Evolutionary conservation across 2,113 vertebrate species (phyloP).

Genomic region (Bolborhynchus lineola): DNA sequence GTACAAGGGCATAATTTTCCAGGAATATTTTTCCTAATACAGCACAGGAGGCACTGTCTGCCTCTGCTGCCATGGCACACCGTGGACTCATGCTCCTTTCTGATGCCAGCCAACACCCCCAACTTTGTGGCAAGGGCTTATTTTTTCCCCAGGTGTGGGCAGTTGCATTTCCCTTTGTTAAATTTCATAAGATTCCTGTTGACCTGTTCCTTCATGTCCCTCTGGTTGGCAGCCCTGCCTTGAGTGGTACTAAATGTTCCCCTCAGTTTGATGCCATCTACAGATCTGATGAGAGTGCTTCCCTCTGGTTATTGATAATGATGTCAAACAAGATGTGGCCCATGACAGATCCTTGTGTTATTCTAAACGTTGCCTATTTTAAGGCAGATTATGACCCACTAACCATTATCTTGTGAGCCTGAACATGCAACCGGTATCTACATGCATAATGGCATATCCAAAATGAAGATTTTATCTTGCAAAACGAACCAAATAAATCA

Average conservation of each 20-base stretch:
- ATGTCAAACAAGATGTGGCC: not conserved
- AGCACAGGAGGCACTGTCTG: not conserved
- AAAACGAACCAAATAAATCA: not conserved
- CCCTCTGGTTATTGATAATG: not conserved
- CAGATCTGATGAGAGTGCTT: not conserved
- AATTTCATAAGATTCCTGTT: not conserved
- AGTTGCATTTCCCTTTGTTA: not conserved
- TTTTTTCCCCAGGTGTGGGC: not conserved
- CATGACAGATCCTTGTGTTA: not conserved
- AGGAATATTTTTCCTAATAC: not conserved
- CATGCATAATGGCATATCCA: not conserved
- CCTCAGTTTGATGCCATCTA: not conserved
- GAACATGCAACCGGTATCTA: not conserved
- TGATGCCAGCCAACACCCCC: not conserved
- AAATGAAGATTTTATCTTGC: not conserved
- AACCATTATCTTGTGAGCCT: not conserved
- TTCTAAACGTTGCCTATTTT: not conserved
- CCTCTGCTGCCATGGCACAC: not conserved
- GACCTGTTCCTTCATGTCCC: not conserved
- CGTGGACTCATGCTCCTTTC: not conserved
- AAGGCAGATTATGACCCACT: not conserved
- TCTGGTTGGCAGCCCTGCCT: not conserved
- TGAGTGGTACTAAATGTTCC: not conserved
- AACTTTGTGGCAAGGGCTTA: not conserved
- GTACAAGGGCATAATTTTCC: not conserved